Conservation (phyloP, 2,888 invertebrate species). For the Trissoscelio sp. region DNA sequence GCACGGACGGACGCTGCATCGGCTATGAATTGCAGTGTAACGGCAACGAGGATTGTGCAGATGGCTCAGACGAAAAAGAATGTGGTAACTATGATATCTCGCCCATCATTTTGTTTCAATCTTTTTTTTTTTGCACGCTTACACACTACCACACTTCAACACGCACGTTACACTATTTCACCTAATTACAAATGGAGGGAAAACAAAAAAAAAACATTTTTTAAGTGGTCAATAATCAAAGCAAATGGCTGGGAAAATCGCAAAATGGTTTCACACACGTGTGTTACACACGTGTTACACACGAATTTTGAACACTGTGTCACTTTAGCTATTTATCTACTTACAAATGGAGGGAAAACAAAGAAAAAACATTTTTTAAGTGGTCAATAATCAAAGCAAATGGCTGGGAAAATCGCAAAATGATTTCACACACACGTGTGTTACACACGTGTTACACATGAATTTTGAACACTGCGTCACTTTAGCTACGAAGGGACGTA, state of each 20-base stretch:
- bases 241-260: too few relatives aligned
- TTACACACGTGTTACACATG: neutral
- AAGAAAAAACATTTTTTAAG: neutral
- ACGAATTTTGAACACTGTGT: conserved; percentile 10
- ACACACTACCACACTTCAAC: conserved; percentile 27
- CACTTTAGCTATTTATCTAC: neutral
- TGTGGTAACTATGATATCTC: conserved; percentile 83
- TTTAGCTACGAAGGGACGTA: conserved; percentile 1
- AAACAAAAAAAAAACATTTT: neutral
- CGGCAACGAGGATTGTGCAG: conserved; percentile 85
- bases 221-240: neutral
- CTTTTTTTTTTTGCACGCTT: conserved; percentile 58
- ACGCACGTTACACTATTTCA: conserved; percentile 12
- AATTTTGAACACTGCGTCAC: conserved; percentile 13
- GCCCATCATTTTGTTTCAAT: conserved; percentile 58
- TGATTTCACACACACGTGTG: too few relatives aligned
- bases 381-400: too few relatives aligned
- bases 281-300: neutral
- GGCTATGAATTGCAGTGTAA: conserved; percentile 85
- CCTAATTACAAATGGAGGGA: neutral
- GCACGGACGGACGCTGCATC: conserved; percentile 87
- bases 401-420: too few relatives aligned
- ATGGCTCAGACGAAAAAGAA: conserved; percentile 85
- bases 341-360: neutral
- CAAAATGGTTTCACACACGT: too few relatives aligned